Evolutionary conservation across 2,888 invertebrate species (phyloP), one percentile per base, ranked within the genome.

Genomic region (Andrena praecox): DNA sequence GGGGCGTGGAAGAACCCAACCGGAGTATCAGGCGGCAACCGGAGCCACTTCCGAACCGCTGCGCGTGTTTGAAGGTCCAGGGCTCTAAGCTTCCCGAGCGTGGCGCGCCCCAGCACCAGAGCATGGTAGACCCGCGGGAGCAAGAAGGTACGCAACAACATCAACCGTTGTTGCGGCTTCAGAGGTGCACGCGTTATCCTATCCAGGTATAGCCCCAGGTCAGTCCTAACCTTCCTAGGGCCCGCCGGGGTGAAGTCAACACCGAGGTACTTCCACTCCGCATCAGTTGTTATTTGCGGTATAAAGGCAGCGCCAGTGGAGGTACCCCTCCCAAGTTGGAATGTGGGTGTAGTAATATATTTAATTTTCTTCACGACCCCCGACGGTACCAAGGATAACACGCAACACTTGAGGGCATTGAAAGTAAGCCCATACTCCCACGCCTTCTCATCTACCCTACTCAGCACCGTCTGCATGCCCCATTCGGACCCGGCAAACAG

Each of bases 401-500:
- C 29, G 29, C 29, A 0, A 2, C 91, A 89, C 85, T 93, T 94
- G 31, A 24, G 83, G 54, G 69, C 31, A 67, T 84, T 90, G 0
- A 84, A 33, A 0, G 5, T 0, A 0, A 85, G 12, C 0, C 82
- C 85, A 2, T 24, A 54, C 0, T 33, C 7, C 2, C n/a, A 68
- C 6, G 60, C 74, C 20, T n/a, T n/a, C 24, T 24, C 4, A 56
- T 3, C 0, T 6, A 4, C 29, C 20, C 2, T 67, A 60, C 0
- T 6, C 20, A 90, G 86, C 31, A 91, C 89, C 10, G 1, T 12
- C 82, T 89, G 88, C 77, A 92, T 89, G 87, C 93, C 87, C n/a
- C 92, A 90, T 4, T 80, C 90, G 16, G 93, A 90, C 0, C 91
- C 84, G 24, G 92, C 85, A 6, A 93, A 50, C 16, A 94, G 84